These are phyloP conservation scores for Cecropterus lyciades DNA, from an alignment of 1,140 invertebrate genomes.

Conservation along the genomic window DNA sequence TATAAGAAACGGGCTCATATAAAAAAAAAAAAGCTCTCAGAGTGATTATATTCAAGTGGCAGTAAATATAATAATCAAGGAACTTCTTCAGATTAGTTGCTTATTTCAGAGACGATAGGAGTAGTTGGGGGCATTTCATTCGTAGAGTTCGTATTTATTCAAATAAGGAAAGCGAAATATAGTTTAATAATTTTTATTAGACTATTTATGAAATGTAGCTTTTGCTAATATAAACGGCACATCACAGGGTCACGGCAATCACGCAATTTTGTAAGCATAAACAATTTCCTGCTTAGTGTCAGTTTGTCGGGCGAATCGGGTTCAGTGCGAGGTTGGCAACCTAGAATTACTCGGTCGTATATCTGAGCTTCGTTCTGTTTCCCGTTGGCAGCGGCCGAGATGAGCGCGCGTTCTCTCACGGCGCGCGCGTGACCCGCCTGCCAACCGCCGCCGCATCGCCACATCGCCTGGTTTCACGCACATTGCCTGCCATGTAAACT, in stretches of 20 bases:
- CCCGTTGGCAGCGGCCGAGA: slow-evolving; percentile 34
- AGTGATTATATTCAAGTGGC: slow-evolving; percentile 23
- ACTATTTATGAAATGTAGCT: neutral
- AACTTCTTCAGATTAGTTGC: neutral
- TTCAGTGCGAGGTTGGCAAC: slow-evolving; percentile 26
- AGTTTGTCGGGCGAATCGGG: slow-evolving; percentile 15
- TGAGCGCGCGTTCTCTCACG: slow-evolving; percentile 43
- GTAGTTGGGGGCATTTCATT: neutral
- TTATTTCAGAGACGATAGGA: neutral
- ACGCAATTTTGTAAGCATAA: slow-evolving; percentile 19
- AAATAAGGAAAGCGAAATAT: no score
- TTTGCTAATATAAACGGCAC: neutral
- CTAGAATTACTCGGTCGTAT: slow-evolving; percentile 24
- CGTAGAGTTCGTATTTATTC: no score
- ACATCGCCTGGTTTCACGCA: neutral
- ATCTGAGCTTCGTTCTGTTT: slow-evolving; percentile 27
- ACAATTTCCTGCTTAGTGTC: slow-evolving; percentile 22
- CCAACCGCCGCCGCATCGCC: slow-evolving; percentile 21
- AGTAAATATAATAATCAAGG: slow-evolving; percentile 13
- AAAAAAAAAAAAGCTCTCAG: slow-evolving; percentile 15
- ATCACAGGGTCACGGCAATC: neutral
- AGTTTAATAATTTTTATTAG: no score
- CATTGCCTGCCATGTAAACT: neutral
- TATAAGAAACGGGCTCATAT: slow-evolving; percentile 11
- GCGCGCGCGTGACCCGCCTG: slow-evolving; percentile 36